These are phyloP conservation scores for Cathartes aura DNA, from an alignment of 2,113 vertebrate species.

Conservation along the genomic window DNA sequence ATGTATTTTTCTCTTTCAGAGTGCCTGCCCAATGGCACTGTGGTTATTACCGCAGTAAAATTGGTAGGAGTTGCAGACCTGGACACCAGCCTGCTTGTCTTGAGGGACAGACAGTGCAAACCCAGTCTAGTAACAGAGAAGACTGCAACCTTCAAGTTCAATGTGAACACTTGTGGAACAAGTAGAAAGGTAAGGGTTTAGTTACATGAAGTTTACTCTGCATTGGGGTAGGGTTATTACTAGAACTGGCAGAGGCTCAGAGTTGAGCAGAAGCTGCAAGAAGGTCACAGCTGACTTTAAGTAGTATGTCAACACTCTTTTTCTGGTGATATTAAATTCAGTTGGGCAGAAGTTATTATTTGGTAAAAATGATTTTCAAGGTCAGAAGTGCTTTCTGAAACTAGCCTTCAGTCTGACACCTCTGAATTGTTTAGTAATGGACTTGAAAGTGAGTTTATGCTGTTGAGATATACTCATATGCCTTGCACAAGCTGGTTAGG, in stretches of 20 bases:
- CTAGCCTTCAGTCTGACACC: background rate
- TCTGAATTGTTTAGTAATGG: background rate
- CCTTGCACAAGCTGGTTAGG: background rate
- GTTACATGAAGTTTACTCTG: background rate
- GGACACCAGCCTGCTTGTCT: conserved; percentile 21
- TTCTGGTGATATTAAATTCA: background rate
- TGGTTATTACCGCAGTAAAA: conserved; percentile 49
- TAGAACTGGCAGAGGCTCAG: background rate
- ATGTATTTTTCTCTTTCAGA: background rate
- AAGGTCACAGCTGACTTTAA: background rate
- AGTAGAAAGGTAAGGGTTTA: conserved; percentile 43
- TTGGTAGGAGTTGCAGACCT: background rate
- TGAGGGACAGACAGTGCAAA: conserved; percentile 42
- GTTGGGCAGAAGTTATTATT: background rate
- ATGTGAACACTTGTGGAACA: conserved; percentile 40
- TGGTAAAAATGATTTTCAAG: background rate
- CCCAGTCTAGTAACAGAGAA: conserved; percentile 34
- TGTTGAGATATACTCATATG: rapidly evolving
- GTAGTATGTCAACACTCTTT: rapidly evolving
- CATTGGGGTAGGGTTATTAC: background rate
- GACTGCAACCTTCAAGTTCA: conserved; percentile 53
- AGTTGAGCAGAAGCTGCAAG: background rate
- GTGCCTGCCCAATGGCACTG: conserved; percentile 58
- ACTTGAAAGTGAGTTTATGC: background rate
- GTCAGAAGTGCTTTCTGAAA: background rate